These are phyloP conservation scores for Natrix natrix DNA, from an alignment of 2,797 vertebrate species.

Conservation along the genomic window DNA sequence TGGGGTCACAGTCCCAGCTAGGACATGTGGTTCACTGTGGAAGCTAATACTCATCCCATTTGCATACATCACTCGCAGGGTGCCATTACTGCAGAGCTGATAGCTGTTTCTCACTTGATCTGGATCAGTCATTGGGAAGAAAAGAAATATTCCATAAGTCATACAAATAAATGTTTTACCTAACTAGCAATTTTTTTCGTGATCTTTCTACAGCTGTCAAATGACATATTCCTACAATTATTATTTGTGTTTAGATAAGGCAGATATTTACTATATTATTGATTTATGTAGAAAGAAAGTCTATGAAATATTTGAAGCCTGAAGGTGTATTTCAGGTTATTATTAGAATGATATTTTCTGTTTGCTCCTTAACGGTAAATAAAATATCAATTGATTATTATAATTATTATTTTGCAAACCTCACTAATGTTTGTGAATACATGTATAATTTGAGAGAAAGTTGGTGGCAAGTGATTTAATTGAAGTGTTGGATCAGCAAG, in stretches of 20 bases:
- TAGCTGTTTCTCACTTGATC: slow-evolving; percentile 99
- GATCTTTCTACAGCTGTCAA: slow-evolving; percentile 69
- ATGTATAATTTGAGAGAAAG: slow-evolving; percentile 54
- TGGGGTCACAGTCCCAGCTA: slow-evolving; percentile 94
- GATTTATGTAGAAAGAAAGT: slow-evolving; percentile 67
- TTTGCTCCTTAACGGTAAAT: slow-evolving; percentile 67
- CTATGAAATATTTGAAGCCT: slow-evolving; percentile 65
- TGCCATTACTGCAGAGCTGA: slow-evolving; percentile 97
- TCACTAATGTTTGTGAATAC: slow-evolving; percentile 57
- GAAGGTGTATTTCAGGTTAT: slow-evolving; percentile 66
- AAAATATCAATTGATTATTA: slow-evolving; percentile 63
- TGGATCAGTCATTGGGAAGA: slow-evolving; percentile 70
- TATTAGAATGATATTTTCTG: slow-evolving; percentile 63
- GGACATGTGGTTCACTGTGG: slow-evolving; percentile 97
- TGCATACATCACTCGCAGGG: slow-evolving; percentile 96
- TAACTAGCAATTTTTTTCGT: slow-evolving; percentile 67
- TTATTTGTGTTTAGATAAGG: slow-evolving; percentile 57
- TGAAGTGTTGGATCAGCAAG: slow-evolving; percentile 40
- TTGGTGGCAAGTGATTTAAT: slow-evolving; percentile 40
- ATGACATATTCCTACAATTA: slow-evolving; percentile 70
- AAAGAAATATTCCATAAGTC: slow-evolving; percentile 66
- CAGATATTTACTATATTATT: slow-evolving; percentile 66
- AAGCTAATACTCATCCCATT: slow-evolving; percentile 99
- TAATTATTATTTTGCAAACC: slow-evolving; percentile 29
- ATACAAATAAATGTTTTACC: slow-evolving; percentile 67